Base-by-base conservation (phyloP, 2,888 invertebrate species). In the Tribolium freemani region DNA sequence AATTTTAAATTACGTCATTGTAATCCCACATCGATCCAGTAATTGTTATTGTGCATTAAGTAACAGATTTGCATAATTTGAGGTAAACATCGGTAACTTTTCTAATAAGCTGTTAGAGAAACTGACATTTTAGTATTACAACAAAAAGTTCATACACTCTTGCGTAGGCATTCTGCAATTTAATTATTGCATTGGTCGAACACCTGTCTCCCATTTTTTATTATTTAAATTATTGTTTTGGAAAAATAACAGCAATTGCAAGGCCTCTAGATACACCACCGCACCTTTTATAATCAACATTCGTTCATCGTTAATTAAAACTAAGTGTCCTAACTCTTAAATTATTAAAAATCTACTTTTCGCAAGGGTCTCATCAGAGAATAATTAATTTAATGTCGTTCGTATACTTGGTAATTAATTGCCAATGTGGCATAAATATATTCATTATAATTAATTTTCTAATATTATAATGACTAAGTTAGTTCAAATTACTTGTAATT, bases 341-440 rank as follows among this genome's bases (percentile, higher is more conserved):
- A 48, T 48, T 48, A 48, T 48, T 48, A 48, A 48, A 48, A 48
- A 48, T 11, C 10, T 48, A 48, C 13, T 48, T 48, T 48, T 11
- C 13, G 13, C 48, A 45, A 45, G 45, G 45, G 45, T 45, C n/a
- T 6, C 45, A 11, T 45, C 45, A 45, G n/a, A 45, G 2, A 6
- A 10, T 45, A n/a, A 45, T 45, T 45, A 45, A 10, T 45, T 3
- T 8, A 45, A 6, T 45, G 10, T 38, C 38, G n/a, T 11, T 45
- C 6, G 3, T 10, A 11, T 45, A 11, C 45, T 11, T 45, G 8
- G 45, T 10, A 11, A 16, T 48, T 48, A 48, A 46, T 5, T 46
- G 46, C n/a, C 38, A 38, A 10, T 46, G 46, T 1, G 10, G 10
- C 11, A 16, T 16, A 16, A 16, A 2, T 2, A 16, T 16, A 16